A percentile compares a stretch with the other conserved stretches of the same genome.
Conservation (phyloP, 2,113 vertebrate genomes). For the Dasyornis broadbenti region DNA sequence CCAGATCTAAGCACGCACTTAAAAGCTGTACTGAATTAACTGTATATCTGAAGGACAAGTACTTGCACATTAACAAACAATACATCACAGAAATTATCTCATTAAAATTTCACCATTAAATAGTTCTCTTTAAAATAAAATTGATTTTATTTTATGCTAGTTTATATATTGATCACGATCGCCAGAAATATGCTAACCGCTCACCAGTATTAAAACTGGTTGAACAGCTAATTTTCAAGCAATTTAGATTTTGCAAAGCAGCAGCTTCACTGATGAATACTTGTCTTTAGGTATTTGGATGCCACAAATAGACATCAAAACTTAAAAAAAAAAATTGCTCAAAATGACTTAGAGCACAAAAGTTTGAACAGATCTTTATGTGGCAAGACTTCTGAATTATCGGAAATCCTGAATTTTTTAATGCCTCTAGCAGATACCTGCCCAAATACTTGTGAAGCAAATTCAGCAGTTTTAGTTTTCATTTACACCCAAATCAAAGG, state of each 20-base stretch:
- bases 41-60: background rate
- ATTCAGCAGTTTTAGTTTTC: background rate
- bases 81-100: conserved; percentile 22
- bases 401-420: background rate
- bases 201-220: background rate
- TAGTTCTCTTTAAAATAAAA: conserved; percentile 44
- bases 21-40: background rate
- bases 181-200: background rate
- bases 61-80: conserved; percentile 11
- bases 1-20: background rate
- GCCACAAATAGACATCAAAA: background rate
- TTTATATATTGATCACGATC: background rate
- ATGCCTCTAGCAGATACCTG: background rate
- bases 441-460: background rate
- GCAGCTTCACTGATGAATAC: background rate
- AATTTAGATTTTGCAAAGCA: background rate
- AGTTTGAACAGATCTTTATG: background rate
- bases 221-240: background rate
- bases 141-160: conserved; percentile 28
- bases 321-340: background rate
- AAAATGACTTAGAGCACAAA: background rate
- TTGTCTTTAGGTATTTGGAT: background rate
- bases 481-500: background rate
- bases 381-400: background rate
- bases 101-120: conserved; percentile 48